These are phyloP conservation scores for Stratiomys singularior DNA, from an alignment of 2,888 invertebrate genomes.

Conservation along the genomic window DNA sequence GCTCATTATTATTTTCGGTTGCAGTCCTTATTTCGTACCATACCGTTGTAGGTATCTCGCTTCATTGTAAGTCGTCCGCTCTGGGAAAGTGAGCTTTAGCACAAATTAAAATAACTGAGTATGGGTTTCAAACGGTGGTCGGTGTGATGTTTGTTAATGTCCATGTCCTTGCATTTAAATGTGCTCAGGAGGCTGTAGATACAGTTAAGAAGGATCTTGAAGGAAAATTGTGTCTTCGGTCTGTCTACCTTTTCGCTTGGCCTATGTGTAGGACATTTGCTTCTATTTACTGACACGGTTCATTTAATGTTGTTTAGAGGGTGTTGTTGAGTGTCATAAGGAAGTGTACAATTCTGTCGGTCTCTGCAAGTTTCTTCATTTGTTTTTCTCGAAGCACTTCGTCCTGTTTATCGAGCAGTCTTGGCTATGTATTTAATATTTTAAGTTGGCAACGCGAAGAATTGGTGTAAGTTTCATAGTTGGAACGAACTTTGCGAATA, in stretches of 20 bases:
- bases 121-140: slow-evolving; percentile 43
- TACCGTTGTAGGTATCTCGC: slow-evolving; percentile 6
- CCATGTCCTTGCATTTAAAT: background rate
- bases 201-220: background rate
- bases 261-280: too few species aligned
- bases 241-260: background rate
- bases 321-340: background rate
- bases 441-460: too few species aligned
- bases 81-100: slow-evolving; percentile 35
- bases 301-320: background rate
- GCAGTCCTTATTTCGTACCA: background rate
- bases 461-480: too few species aligned
- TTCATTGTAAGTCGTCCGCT: background rate
- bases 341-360: background rate
- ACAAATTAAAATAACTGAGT: slow-evolving; percentile 51
- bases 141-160: background rate
- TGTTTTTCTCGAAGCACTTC: background rate
- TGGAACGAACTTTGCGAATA: too few species aligned
- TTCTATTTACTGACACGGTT: too few species aligned
- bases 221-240: background rate
- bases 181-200: background rate
- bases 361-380: background rate
- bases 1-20: slow-evolving; percentile 42
- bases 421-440: too few species aligned
- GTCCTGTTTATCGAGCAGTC: too few species aligned